Evolutionary conservation across 2,888 invertebrate genomes (phyloP), one percentile per base, ranked within the genome.

Genomic region (Euzetes globulus): DNA sequence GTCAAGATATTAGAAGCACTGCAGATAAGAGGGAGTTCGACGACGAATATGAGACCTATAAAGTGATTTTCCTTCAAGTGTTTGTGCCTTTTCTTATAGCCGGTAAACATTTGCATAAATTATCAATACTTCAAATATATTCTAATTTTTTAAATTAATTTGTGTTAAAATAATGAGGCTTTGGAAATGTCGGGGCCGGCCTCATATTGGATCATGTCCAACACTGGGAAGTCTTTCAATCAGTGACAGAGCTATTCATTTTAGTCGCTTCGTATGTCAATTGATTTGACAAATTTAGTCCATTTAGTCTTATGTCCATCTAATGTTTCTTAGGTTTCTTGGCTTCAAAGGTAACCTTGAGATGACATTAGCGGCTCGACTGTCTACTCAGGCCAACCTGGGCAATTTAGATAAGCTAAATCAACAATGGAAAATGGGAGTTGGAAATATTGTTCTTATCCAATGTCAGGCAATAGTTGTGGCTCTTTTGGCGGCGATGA

Each of bases 121-220:
- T 75, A 45, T 75, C 77, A 19, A 73, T 70, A 17, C 75, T 76
- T 29, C 75, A 77, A 33, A 77, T 77, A 11, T 47, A 15, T 47
- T 47, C 47, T 6, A 11, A 47, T n/a, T n/a, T n/a, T n/a, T n/a
- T n/a, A n/a, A n/a, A n/a, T n/a, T 73, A 72, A 75, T 71, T 72
- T 77, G 68, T 75, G n/a, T n/a, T n/a, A n/a, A n/a, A n/a, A n/a
- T n/a, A n/a, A n/a, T n/a, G n/a, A n/a, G 93, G 94, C 19, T 89
- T 92, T 81, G 94, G 94, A 74, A 94, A 92, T 90, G 93, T 94
- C 1, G 90, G 90, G 17, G 94, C 94, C 74, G 93, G 94, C 79
- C 85, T 93, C 75, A 86, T 94, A 17, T 85, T 94, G 25, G 92
- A 93, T 82, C 83, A 88, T 78, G 92, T 93, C 71, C 92, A 84